Evolutionary conservation across 2,888 invertebrate genomes (phyloP).

Genomic region (Hydrotaea cyrtoneurina): DNA sequence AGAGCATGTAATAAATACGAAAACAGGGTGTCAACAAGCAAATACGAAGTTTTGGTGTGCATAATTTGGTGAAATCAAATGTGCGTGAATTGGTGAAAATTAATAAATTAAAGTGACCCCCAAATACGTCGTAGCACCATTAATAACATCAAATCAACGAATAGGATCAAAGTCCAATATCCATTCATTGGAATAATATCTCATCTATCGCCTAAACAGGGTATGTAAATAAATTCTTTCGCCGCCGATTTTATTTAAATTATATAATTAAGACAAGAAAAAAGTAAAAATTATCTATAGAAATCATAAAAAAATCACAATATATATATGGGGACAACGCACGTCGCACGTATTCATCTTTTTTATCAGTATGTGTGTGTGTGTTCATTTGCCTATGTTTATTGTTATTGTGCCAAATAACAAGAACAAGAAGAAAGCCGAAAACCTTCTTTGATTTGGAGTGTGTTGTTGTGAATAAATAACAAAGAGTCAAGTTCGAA

Average conservation of each 20-base stretch:
- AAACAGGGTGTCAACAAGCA: neutral
- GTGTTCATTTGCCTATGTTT: neutral
- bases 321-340: constrained; percentile 5
- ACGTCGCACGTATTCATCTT: neutral
- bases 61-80: neutral
- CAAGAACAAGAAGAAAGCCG: constrained; percentile 7
- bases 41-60: neutral
- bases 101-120: neutral
- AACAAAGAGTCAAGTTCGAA: neutral
- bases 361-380: constrained; percentile 13
- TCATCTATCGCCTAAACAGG: constrained; percentile 50
- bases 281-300: neutral
- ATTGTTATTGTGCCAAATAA: constrained; percentile 27
- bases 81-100: neutral
- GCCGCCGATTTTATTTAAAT: constrained; percentile 39
- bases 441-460: constrained; percentile 8
- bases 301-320: constrained; percentile 30
- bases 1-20: neutral
- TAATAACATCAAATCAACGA: neutral
- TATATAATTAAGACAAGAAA: constrained; percentile 43
- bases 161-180: constrained; percentile 56
- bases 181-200: neutral
- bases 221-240: constrained; percentile 36
- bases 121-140: neutral
- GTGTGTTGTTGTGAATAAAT: neutral